phyloP scores from a whole-genome alignment of 2,113 vertebrate genomes.

The Gavia stellata region DNA sequence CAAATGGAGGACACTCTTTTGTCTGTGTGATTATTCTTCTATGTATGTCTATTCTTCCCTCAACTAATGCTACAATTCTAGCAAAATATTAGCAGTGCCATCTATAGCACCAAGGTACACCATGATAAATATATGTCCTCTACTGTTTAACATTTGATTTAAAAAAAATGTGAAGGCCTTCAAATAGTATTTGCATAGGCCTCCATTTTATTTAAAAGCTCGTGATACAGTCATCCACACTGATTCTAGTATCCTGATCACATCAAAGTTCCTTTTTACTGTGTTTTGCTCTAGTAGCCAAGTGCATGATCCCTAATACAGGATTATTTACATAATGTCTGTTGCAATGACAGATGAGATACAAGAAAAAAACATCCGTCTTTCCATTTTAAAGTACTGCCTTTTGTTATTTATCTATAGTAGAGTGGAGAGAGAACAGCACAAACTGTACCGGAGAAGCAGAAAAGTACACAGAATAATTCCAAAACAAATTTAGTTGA shows the following conservation, averaged over 20 bases:
- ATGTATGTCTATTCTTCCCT: not conserved
- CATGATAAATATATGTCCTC: not conserved
- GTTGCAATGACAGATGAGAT: not conserved
- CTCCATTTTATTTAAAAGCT: not conserved
- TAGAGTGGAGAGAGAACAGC: not conserved
- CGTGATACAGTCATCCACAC: not conserved
- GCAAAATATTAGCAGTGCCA: not conserved
- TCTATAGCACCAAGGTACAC: not conserved
- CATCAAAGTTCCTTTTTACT: not conserved
- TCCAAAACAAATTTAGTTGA: constrained; percentile 15
- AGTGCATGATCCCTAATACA: not conserved
- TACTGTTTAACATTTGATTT: not conserved
- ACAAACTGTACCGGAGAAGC: not conserved
- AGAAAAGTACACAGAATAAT: not conserved
- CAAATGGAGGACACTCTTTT: not conserved
- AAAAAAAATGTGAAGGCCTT: not conserved
- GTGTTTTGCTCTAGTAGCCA: not conserved
- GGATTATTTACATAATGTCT: not conserved
- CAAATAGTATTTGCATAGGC: not conserved
- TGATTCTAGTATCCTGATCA: not conserved
- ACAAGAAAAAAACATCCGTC: not conserved
- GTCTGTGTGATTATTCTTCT: not conserved
- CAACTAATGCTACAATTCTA: not conserved
- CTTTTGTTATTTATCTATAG: not conserved
- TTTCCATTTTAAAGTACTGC: not conserved